Evolutionary conservation across 1,140 invertebrate genomes (phyloP).

Genomic region (Saccostrea echinata): DNA sequence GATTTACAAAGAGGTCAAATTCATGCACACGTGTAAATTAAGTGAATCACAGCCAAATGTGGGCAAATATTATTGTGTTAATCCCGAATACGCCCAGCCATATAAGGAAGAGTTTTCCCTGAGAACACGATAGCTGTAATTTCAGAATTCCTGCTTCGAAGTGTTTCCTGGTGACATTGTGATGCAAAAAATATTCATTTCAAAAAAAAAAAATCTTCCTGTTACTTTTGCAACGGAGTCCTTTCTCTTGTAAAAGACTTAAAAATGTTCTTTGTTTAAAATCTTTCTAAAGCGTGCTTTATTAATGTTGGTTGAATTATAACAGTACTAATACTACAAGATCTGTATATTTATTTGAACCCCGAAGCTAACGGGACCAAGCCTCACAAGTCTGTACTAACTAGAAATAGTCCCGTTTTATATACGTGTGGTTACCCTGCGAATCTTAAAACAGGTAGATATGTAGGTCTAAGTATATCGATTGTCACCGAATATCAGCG

Average conservation of each 20-base stretch:
- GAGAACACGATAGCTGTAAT: background rate
- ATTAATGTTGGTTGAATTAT: background rate
- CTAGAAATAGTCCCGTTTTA: background rate
- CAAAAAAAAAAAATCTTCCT: background rate
- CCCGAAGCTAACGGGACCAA: background rate
- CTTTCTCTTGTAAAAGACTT: background rate
- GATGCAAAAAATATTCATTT: background rate
- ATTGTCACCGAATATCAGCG: background rate
- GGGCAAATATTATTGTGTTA: background rate
- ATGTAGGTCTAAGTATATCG: constrained; percentile 24
- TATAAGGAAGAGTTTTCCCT: background rate
- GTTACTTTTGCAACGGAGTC: background rate
- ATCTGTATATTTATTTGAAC: too few species aligned
- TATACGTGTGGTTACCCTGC: background rate
- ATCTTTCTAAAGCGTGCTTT: too few species aligned
- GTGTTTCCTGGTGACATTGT: constrained; percentile 12
- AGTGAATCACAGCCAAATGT: background rate
- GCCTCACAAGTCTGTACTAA: background rate
- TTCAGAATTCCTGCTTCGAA: background rate
- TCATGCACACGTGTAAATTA: constrained; percentile 2
- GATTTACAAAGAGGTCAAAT: background rate
- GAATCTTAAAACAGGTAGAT: background rate
- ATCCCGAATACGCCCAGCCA: background rate
- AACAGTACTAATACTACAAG: too few species aligned
- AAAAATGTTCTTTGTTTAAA: too few species aligned